These are phyloP conservation scores for Syrrhaptes paradoxus DNA, from an alignment of 2,113 vertebrate species.

Conservation along the genomic window DNA sequence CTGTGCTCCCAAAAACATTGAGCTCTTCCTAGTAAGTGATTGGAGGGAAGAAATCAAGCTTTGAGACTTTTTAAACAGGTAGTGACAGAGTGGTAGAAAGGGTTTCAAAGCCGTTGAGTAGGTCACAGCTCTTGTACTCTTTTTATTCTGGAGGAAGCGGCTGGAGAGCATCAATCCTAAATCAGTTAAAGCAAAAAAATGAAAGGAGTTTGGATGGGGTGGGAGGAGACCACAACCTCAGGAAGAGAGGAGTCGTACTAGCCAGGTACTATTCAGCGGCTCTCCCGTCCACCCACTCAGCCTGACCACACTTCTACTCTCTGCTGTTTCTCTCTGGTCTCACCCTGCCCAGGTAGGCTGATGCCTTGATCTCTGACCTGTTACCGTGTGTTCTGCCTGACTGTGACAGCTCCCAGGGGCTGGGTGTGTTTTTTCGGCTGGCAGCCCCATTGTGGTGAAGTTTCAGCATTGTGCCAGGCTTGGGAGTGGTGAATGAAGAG, in stretches of 20 bases:
- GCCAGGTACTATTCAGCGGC: not conserved
- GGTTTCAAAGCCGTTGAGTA: slow-evolving; percentile 41
- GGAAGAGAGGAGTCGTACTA: fast-evolving
- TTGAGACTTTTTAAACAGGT: slow-evolving; percentile 52
- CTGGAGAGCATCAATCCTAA: not conserved
- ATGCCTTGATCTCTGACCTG: not conserved
- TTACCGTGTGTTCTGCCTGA: not conserved
- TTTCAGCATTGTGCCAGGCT: fast-evolving
- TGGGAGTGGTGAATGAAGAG: not conserved
- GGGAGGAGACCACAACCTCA: not conserved
- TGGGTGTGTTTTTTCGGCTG: not conserved
- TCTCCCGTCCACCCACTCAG: not conserved
- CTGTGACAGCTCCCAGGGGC: not conserved
- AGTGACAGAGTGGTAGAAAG: not conserved
- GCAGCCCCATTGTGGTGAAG: not conserved
- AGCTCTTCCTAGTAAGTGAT: slow-evolving; percentile 21
- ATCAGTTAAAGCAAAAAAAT: not conserved
- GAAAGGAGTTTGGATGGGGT: not conserved
- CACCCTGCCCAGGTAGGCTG: not conserved
- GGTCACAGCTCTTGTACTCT: not conserved
- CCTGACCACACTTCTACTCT: not conserved
- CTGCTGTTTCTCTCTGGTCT: not conserved
- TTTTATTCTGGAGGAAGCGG: slow-evolving; percentile 7
- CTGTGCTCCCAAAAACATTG: not conserved
- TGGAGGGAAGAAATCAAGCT: slow-evolving; percentile 29